Evolutionary conservation across 1,140 invertebrate species (phyloP).

Genomic region (Trachelipus rathkii): DNA sequence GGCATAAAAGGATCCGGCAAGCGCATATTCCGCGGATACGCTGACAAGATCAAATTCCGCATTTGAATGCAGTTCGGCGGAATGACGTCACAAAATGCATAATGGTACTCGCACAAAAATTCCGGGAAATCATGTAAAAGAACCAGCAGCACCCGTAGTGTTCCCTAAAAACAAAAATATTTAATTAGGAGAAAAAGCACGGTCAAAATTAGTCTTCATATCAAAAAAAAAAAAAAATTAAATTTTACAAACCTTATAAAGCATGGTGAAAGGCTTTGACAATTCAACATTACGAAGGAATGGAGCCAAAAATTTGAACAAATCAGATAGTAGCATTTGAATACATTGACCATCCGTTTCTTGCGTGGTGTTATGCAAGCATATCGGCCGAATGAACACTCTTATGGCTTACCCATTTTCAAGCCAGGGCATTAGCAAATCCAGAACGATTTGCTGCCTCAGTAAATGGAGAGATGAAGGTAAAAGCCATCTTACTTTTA

Average conservation of each 20-base stretch:
- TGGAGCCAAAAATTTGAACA: slow-evolving; percentile 94
- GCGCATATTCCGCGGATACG: slow-evolving; percentile 95
- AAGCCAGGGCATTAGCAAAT: too few relatives aligned
- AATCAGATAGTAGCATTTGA: slow-evolving; percentile 83
- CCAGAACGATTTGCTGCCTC: too few relatives aligned
- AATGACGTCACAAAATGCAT: slow-evolving; percentile 99
- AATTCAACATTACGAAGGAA: slow-evolving; percentile 95
- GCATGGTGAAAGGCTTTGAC: slow-evolving; percentile 80
- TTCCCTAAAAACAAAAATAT: slow-evolving; percentile 64
- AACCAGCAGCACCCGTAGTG: slow-evolving; percentile 88
- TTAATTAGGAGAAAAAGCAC: too few relatives aligned
- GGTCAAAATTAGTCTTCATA: too few relatives aligned
- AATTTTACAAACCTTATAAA: slow-evolving; percentile 85
- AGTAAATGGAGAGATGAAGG: too few relatives aligned
- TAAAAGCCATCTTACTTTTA: too few relatives aligned
- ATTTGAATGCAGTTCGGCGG: slow-evolving; percentile 97
- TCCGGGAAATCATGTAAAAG: slow-evolving; percentile 98
- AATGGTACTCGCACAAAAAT: too few relatives aligned
- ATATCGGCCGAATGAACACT: slow-evolving; percentile 88
- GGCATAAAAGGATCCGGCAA: slow-evolving; percentile 97
- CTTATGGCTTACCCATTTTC: too few relatives aligned
- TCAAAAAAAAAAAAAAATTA: too few relatives aligned
- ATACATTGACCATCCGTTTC: slow-evolving; percentile 61
- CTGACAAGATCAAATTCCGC: slow-evolving; percentile 94
- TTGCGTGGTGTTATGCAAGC: slow-evolving; percentile 75